phyloP scores from a whole-genome alignment of 2,113 vertebrate species.

The Puffinus mauretanicus region DNA sequence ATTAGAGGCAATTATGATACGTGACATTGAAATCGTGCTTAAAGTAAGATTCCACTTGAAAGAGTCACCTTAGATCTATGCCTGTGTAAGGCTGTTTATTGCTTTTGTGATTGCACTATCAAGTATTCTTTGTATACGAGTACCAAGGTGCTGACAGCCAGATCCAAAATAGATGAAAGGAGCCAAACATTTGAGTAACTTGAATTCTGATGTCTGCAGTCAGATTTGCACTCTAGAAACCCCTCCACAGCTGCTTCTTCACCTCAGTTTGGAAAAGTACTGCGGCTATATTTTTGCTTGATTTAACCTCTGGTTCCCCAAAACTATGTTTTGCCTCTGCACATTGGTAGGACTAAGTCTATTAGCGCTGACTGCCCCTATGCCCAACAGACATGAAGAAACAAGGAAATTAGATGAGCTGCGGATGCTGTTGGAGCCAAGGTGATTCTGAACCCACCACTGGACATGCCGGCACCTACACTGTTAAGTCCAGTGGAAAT shows the following conservation, averaged over 20 bases:
- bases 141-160: neutral
- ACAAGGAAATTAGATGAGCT: neutral
- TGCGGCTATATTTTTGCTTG: neutral
- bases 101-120: conserved; percentile 51
- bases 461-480: neutral
- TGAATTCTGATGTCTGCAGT: neutral
- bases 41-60: conserved; percentile 21
- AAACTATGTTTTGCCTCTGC: neutral
- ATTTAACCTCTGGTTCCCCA: neutral
- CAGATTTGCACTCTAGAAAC: neutral
- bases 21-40: neutral
- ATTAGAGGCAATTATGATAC: conserved; percentile 60
- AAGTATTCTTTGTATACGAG: neutral
- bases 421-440: neutral
- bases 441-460: neutral
- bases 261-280: neutral
- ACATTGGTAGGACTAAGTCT: neutral
- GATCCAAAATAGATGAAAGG: conserved; percentile 23
- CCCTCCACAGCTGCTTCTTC: neutral
- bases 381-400: neutral
- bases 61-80: conserved; percentile 31
- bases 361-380: neutral
- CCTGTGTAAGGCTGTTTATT: conserved; percentile 32
- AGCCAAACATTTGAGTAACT: neutral
- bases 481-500: neutral